A percentile compares a stretch with the other conserved stretches of the same genome.
Conservation (phyloP, 2,797 vertebrate species). For the Periparus ater region DNA sequence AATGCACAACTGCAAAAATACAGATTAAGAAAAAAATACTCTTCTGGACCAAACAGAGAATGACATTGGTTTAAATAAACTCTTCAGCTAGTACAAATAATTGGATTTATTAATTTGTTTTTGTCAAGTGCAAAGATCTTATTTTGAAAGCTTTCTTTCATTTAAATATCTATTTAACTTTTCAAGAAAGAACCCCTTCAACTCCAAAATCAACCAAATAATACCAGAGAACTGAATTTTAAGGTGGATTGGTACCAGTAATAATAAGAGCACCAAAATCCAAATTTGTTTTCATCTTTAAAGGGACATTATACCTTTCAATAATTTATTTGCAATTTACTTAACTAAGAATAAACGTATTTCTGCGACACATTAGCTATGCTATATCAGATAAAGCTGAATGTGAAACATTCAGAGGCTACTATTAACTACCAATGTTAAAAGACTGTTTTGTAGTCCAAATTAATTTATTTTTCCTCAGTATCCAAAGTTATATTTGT, state of each 20-base stretch:
- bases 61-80: not conserved
- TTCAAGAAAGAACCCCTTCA: not conserved
- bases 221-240: not conserved
- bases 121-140: not conserved
- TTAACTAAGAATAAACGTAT: not conserved
- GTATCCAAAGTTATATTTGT: not conserved
- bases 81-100: not conserved
- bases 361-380: not conserved
- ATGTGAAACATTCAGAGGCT: not conserved
- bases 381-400: not conserved
- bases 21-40: not conserved
- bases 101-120: not conserved
- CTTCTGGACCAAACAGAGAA: not conserved
- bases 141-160: not conserved
- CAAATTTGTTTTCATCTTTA: not conserved
- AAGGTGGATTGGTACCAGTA: not conserved
- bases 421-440: not conserved
- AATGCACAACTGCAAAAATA: not conserved
- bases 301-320: not conserved
- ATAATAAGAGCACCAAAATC: not conserved
- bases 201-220: not conserved
- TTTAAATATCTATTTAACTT: not conserved
- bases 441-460: not conserved
- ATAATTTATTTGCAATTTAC: not conserved
- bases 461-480: not conserved